These are phyloP conservation scores for Scatophagus argus DNA, from an alignment of 2,113 vertebrate genomes.

Conservation along the genomic window DNA sequence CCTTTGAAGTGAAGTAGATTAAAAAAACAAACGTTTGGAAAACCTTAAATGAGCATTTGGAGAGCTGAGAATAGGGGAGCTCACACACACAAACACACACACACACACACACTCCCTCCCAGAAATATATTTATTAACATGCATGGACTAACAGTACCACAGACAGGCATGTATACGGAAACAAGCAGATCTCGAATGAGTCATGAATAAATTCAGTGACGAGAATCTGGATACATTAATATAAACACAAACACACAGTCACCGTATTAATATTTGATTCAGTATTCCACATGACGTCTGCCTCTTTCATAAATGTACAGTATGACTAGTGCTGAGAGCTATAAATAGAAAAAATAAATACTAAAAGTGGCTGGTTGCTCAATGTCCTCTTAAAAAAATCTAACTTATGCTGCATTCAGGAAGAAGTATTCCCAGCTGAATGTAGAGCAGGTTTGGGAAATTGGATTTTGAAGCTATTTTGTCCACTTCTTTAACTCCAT, in stretches of 20 bases:
- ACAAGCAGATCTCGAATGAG: not conserved
- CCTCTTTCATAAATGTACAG: conserved; percentile 1
- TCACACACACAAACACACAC: conserved; percentile 2
- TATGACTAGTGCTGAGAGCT: conserved; percentile 1
- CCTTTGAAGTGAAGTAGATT: conserved; percentile 75
- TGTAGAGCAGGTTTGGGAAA: conserved; percentile 65
- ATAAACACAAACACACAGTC: not conserved
- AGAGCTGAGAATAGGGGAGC: conserved; percentile 36
- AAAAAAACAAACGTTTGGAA: conserved; percentile 72
- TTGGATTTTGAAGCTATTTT: conserved; percentile 72
- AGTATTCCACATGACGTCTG: conserved; percentile 23
- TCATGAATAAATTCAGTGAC: conserved; percentile 26
- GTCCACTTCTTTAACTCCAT: conserved; percentile 52
- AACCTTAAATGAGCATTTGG: conserved; percentile 67
- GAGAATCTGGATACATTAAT: conserved; percentile 1
- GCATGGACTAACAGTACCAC: conserved; percentile 16
- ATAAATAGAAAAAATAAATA: conserved; percentile 9
- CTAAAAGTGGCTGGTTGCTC: not conserved
- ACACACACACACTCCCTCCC: conserved; percentile 9
- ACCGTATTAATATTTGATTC: conserved; percentile 26
- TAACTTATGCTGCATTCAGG: conserved; percentile 41
- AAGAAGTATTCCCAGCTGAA: conserved; percentile 45
- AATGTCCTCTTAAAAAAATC: conserved; percentile 9
- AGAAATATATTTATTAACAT: conserved; percentile 28
- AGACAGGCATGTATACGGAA: not conserved